Evolutionary conservation across 2,797 vertebrate species (phyloP).

Genomic region (Sitta carolinensis): DNA sequence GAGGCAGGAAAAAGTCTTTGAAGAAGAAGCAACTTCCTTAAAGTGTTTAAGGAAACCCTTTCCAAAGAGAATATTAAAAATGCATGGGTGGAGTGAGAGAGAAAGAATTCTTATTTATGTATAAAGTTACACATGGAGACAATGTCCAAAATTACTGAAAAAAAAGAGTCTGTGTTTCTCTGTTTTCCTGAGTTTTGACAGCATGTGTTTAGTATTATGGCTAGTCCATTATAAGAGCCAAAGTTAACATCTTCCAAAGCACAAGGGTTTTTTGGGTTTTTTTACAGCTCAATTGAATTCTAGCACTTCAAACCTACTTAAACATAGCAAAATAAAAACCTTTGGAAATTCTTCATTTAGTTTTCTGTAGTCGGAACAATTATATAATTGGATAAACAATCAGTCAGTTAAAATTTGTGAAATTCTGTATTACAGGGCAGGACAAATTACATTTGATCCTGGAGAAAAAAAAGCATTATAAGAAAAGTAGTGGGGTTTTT

Average conservation of each 20-base stretch:
- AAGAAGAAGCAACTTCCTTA: constrained; percentile 32
- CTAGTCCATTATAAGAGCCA: constrained; percentile 39
- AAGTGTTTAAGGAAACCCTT: constrained; percentile 10
- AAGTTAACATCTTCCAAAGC: constrained; percentile 54
- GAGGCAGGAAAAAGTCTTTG: not conserved
- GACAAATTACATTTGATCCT: not conserved
- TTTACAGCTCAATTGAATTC: constrained; percentile 13
- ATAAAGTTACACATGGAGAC: constrained; percentile 50
- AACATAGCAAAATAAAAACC: not conserved
- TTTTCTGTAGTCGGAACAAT: not conserved
- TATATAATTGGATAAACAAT: constrained; percentile 4
- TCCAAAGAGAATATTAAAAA: constrained; percentile 51
- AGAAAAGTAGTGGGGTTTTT: not conserved
- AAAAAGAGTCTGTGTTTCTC: constrained; percentile 23
- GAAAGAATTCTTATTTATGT: constrained; percentile 61
- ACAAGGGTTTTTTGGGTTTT: not conserved
- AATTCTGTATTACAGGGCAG: not conserved
- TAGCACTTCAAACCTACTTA: not conserved
- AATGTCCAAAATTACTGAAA: constrained; percentile 26
- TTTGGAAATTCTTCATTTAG: not conserved
- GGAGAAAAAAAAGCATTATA: not conserved
- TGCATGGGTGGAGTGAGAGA: constrained; percentile 39
- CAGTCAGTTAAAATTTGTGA: not conserved
- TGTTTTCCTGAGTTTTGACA: constrained; percentile 47
- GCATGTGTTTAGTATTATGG: constrained; percentile 58